Percentiles rank a stretch among this genome's conserved stretches.
Conservation (phyloP, 2,113 vertebrate species). For the Phylloscopus trochilus region DNA sequence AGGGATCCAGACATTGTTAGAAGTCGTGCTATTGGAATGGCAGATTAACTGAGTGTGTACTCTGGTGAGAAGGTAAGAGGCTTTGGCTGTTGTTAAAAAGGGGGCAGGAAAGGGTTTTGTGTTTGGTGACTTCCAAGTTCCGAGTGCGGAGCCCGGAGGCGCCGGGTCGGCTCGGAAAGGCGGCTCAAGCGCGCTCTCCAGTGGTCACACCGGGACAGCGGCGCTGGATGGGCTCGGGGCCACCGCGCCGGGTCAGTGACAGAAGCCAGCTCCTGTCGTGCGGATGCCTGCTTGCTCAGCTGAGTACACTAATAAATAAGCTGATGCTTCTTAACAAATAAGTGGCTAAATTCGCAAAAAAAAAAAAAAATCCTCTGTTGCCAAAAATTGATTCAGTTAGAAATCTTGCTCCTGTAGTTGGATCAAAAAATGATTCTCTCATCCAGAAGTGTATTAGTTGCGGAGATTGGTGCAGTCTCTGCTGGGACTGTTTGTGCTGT, state of each 20-base stretch:
- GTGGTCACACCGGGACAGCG: not conserved
- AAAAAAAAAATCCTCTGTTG: not conserved
- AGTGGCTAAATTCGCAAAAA: not conserved
- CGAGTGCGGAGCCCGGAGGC: rapidly evolving
- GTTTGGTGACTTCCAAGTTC: rapidly evolving
- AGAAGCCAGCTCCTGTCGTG: not conserved
- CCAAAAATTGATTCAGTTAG: not conserved
- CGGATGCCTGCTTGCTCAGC: not conserved
- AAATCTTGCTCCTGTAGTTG: not conserved
- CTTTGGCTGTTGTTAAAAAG: not conserved
- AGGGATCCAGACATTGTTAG: not conserved
- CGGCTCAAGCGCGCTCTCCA: slow-evolving; percentile 20
- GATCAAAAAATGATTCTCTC: not conserved
- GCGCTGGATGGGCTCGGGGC: not conserved
- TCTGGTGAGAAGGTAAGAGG: not conserved
- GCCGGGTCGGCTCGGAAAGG: not conserved
- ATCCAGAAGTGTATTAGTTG: not conserved
- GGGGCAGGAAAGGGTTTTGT: not conserved
- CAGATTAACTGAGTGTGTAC: not conserved
- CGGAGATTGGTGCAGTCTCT: not conserved
- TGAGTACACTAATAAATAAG: not conserved
- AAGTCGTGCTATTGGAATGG: not conserved
- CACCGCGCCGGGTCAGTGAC: not conserved
- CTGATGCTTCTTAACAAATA: not conserved
- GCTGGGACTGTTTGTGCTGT: not conserved